These are phyloP conservation scores for Brachionichthys hirsutus DNA, from an alignment of 2,113 vertebrate genomes.

Conservation along the genomic window DNA sequence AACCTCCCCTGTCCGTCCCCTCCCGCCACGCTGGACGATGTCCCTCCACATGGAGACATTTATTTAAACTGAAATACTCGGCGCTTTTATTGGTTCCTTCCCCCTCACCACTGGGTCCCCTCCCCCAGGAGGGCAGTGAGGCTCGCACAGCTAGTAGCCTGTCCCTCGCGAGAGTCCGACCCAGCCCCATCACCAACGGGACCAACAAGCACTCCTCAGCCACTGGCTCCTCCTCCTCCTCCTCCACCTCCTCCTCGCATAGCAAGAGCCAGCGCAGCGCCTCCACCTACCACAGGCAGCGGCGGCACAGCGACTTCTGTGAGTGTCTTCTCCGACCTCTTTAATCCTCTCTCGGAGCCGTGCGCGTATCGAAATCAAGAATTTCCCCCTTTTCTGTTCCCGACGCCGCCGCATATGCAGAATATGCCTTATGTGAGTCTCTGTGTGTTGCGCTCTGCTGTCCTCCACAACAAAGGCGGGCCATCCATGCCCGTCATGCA, in stretches of 20 bases:
- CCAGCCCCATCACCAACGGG: slow-evolving; percentile 87
- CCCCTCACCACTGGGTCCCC: slow-evolving; percentile 8
- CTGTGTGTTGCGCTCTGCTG: slow-evolving; percentile 66
- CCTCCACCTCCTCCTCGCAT: slow-evolving; percentile 81
- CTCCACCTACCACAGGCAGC: slow-evolving; percentile 90
- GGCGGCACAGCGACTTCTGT: slow-evolving; percentile 95
- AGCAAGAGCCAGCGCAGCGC: slow-evolving; percentile 87
- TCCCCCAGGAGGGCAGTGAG: slow-evolving; percentile 79
- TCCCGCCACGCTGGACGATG: no score
- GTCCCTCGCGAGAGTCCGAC: slow-evolving; percentile 87
- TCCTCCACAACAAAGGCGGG: slow-evolving; percentile 81
- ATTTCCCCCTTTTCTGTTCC: no score
- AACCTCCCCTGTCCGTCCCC: no score
- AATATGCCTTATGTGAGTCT: slow-evolving; percentile 67
- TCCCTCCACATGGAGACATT: no score
- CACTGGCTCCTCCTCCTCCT: slow-evolving; percentile 74
- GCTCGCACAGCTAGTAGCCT: slow-evolving; percentile 82
- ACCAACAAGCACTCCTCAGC: slow-evolving; percentile 82
- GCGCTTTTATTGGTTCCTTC: no score
- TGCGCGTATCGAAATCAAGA: no score
- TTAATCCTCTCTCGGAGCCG: not conserved
- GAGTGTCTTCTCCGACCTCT: slow-evolving; percentile 63
- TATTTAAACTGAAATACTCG: no score
- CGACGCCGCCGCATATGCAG: slow-evolving; percentile 20
- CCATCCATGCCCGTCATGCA: slow-evolving; percentile 87